These are phyloP conservation scores for Heterodera carotae DNA, from an alignment of 1,140 invertebrate genomes.

Conservation along the genomic window DNA sequence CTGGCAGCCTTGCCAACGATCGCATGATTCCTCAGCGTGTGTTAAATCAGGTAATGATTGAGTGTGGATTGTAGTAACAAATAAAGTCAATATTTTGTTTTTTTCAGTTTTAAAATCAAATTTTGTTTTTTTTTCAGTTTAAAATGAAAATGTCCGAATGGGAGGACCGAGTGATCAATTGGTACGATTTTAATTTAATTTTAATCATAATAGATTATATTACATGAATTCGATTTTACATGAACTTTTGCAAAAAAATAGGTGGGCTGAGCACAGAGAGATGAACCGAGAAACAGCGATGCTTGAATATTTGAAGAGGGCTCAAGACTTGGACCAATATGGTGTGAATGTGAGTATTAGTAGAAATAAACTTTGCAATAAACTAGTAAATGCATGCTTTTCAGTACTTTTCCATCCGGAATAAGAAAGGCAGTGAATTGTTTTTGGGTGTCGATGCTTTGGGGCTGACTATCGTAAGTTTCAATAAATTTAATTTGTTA, in stretches of 20 bases:
- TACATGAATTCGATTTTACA: too few relatives aligned
- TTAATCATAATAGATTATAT: not conserved
- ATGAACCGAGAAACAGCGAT: slow-evolving; percentile 80
- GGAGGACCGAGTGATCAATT: slow-evolving; percentile 87
- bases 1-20: slow-evolving; percentile 75
- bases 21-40: not conserved
- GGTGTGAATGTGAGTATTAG: slow-evolving; percentile 71
- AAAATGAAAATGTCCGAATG: slow-evolving; percentile 96
- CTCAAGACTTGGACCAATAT: slow-evolving; percentile 80
- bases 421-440: slow-evolving; percentile 76
- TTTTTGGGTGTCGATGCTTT: slow-evolving; percentile 78
- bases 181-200: slow-evolving; percentile 68
- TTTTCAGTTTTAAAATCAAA: not conserved
- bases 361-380: not conserved
- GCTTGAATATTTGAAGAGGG: slow-evolving; percentile 79
- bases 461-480: slow-evolving; percentile 73
- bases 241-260: too few relatives aligned
- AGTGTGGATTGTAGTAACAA: too few relatives aligned
- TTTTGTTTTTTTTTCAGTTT: slow-evolving; percentile 70
- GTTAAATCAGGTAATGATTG: not conserved
- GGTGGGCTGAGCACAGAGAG: slow-evolving; percentile 82
- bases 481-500: not conserved
- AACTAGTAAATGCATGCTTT: slow-evolving; percentile 14
- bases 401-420: slow-evolving; percentile 76
- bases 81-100: not conserved